Conservation (phyloP, 2,113 vertebrate genomes). For the Copsychus sechellarum region DNA sequence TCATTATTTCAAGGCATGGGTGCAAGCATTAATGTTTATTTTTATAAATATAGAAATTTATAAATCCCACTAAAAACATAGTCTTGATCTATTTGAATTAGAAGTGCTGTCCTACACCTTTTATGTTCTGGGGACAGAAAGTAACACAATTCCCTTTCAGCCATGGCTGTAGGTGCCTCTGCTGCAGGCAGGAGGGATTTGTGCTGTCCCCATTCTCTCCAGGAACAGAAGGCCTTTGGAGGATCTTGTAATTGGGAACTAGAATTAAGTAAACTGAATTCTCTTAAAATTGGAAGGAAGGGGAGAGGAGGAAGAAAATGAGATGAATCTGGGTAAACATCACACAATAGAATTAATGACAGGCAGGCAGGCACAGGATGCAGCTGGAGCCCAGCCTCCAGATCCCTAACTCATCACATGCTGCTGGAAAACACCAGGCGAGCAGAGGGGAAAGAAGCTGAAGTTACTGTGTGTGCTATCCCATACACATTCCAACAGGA, state of each 20-base stretch:
- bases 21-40: background rate
- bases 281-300: background rate
- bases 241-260: background rate
- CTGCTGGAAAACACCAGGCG: conserved; percentile 65
- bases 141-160: background rate
- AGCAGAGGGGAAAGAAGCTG: conserved; percentile 38
- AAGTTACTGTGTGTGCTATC: background rate
- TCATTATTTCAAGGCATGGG: background rate
- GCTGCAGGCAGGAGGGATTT: background rate
- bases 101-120: background rate
- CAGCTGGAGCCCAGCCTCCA: conserved; percentile 12
- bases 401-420: conserved; percentile 72
- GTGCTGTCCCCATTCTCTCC: background rate
- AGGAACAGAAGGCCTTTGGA: background rate
- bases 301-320: background rate
- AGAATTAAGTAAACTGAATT: background rate
- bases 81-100: background rate
- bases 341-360: background rate
- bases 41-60: background rate
- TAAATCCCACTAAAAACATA: background rate
- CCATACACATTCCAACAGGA: background rate
- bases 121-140: background rate
- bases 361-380: conserved; percentile 62
- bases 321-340: background rate
- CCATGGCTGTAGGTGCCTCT: background rate